Base-by-base conservation (phyloP, 2,888 invertebrate genomes). In the Tethea ocularis region DNA sequence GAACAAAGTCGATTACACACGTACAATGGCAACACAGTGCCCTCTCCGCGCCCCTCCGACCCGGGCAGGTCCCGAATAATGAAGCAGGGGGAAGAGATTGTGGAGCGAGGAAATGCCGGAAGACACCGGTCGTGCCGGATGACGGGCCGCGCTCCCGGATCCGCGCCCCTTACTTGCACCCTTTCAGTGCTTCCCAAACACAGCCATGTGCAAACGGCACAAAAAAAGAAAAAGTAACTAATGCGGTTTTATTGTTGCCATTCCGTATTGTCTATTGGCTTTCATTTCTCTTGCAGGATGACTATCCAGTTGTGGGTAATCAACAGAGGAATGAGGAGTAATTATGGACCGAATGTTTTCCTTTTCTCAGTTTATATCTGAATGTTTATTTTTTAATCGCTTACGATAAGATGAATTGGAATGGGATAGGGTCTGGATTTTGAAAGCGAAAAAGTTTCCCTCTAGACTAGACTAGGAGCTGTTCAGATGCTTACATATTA, bases 1-100 rank as follows among this genome's bases (percentile, higher is more conserved):
- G 46, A 46, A 61, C 36, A 59, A 63, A 58, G 53, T 24, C 22
- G 58, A 33, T 56, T 66, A 63, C 62, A 62, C 68, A 60, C 51
- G 26, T 17, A 59, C 84, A 46, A 46, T 46, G 79, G 89, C 84
- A 89, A 83, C 83, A 82, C 78, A 61, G 58, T 59, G 59, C 71
- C 75, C 84, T 72, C 86, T 87, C 83, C 88, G 81, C 83, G 74
- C 87, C 89, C 87, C 88, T 84, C 72, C 89, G 88, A 88, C 90
- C 90, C 83, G 81, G 81, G 72, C 73, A 73, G 80, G 81, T 75
- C 74, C 75, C 79, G 80, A 81, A 86, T 88, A 87, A 88, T 84
- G 85, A 84, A 86, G 80, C 86, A 77, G 76, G 84, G 85, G 82
- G 80, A 77, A 76, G 74, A 72, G 75, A 78, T 76, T 72, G 83